Evolutionary conservation across 1,140 invertebrate species (phyloP), one percentile per base, ranked within the genome.

Genomic region (Parapsyche elsis): DNA sequence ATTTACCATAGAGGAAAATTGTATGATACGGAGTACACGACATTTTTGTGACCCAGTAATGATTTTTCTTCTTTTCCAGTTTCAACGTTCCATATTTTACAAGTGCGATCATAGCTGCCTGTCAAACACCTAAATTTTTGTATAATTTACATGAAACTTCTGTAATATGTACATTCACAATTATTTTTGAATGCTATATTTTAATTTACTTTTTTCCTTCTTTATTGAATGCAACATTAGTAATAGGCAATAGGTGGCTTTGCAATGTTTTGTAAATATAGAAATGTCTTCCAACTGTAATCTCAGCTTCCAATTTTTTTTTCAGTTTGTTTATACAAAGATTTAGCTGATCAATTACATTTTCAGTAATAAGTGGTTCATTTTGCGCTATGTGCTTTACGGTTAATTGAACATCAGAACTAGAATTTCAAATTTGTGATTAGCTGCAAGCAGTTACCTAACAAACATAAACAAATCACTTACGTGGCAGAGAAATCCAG

Each of bases 101-200:
- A 95, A n/a, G 94, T 95, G 84, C 94, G 88, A 86, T 96, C 94
- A 86, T 95, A 96, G 86, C 94, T 95, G 70, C 94, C 94, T 0
- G 94, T 94, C 71, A 95, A 86, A 87, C 94, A 95, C 86, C 94
- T 95, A 85, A 23, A 67, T 24, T 26, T 14, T 26, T 24, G n/a
- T n/a, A n/a, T n/a, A n/a, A n/a, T 14, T 84, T 85, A 76, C 80
- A 81, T 53, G 16, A 14, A 12, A 14, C 12, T 53, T 53, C n/a
- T n/a, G n/a, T n/a, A n/a, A n/a, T n/a, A n/a, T n/a, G 19, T 64
- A 7, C 9, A 64, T 64, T 64, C 21, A 64, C 10, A n/a, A n/a
- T 10, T 64, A 12, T 10, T n/a, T n/a, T n/a, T n/a, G n/a, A n/a
- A n/a, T n/a, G n/a, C n/a, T n/a, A 45, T 64, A 64, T 64, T 12